Conservation (phyloP, 2,888 invertebrate species). For the Cacoxenus indagator region DNA sequence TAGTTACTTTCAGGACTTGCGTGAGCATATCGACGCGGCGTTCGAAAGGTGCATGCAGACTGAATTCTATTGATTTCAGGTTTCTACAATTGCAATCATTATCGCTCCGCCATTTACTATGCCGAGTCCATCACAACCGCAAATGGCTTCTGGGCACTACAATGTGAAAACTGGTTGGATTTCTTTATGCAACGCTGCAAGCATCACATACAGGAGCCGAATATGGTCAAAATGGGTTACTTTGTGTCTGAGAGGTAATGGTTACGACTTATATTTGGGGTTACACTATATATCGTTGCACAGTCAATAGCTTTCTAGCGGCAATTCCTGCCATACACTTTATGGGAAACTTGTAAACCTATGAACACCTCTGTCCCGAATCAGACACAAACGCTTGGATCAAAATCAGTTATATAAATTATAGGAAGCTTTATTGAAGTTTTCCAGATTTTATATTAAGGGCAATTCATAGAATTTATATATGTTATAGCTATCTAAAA, state of each 20-base stretch:
- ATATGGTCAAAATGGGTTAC: conserved; percentile 72
- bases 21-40: conserved; percentile 27
- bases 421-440: no score
- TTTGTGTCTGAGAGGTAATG: conserved; percentile 72
- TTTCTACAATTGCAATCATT: conserved; percentile 74
- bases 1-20: conserved; percentile 49
- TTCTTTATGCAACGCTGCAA: conserved; percentile 73
- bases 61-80: conserved; percentile 6
- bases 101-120: conserved; percentile 74
- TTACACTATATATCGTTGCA: no score
- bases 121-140: conserved; percentile 74
- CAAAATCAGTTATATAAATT: no score
- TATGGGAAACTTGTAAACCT: no score
- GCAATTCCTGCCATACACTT: no score
- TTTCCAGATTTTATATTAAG: no score
- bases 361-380: no score
- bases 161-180: conserved; percentile 72
- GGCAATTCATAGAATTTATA: no score
- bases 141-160: conserved; percentile 74
- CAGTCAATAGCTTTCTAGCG: no score
- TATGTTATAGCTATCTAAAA: no score
- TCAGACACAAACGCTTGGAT: no score
- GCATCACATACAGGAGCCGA: conserved; percentile 39
- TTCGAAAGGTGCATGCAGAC: background rate
- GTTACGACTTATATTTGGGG: no score